Percentiles rank a stretch among this genome's conserved stretches.
Evolutionary conservation across 2,113 vertebrate genomes (phyloP).

Genomic region (Malurus alboscapulatus): DNA sequence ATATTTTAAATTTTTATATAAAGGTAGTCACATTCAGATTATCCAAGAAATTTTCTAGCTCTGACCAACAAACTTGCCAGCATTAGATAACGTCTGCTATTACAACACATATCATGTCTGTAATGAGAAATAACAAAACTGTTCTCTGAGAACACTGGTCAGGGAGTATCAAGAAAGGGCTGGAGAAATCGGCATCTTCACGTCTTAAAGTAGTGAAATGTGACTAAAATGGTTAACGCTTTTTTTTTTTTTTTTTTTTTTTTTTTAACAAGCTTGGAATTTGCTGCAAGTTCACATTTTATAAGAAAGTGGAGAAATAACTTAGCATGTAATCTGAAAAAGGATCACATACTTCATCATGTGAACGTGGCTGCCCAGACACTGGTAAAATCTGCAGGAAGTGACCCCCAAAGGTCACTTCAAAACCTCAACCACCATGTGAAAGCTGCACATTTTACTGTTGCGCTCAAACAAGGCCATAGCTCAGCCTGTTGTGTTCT

Average conservation of each 20-base stretch:
- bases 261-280: not conserved
- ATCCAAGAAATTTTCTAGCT: not conserved
- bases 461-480: not conserved
- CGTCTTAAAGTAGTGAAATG: not conserved
- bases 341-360: not conserved
- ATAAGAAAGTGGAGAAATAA: not conserved
- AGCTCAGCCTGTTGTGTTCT: not conserved
- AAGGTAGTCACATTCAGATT: not conserved
- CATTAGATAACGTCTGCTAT: not conserved
- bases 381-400: not conserved
- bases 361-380: not conserved
- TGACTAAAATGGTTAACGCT: not conserved
- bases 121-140: not conserved
- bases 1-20: not conserved
- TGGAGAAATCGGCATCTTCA: not conserved
- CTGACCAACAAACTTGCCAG: not conserved
- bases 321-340: not conserved
- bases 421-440: not conserved
- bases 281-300: not conserved
- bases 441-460: not conserved
- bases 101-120: not conserved
- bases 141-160: not conserved
- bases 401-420: not conserved
- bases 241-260: too few relatives aligned
- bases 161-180: not conserved